phyloP scores from a whole-genome alignment of 2,797 vertebrate species.

The Aselliscus stoliczkanus region DNA sequence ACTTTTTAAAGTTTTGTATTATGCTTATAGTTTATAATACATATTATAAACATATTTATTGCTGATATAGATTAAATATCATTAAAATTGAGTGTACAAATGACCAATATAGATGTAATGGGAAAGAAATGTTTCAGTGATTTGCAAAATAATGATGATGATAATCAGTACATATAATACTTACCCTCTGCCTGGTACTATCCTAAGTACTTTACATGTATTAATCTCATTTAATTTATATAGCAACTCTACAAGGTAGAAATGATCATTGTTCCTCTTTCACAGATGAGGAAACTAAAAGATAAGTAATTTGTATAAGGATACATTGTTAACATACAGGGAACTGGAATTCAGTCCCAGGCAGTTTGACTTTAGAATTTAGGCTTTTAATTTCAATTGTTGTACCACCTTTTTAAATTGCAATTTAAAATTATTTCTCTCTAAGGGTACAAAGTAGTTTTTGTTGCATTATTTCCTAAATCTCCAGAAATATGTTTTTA shows the following conservation, averaged over 20 bases:
- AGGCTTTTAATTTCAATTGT: background rate
- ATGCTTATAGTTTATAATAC: background rate
- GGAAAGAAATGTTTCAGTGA: background rate
- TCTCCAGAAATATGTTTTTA: slow-evolving; percentile 6
- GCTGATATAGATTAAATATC: background rate
- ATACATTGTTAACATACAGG: background rate
- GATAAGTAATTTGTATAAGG: background rate
- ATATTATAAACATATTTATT: background rate
- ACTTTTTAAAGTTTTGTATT: background rate
- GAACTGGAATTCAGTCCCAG: background rate
- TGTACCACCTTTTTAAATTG: background rate
- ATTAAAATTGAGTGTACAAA: slow-evolving; percentile 22
- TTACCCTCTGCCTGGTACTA: background rate
- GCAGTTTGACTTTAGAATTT: background rate
- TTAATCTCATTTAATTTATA: background rate
- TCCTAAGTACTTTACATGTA: background rate
- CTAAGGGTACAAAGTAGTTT: background rate
- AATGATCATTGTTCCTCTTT: background rate
- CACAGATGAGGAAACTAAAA: background rate
- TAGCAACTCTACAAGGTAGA: background rate
- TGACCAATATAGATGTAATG: background rate
- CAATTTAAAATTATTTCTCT: background rate
- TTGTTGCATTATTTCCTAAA: background rate
- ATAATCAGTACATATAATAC: background rate
- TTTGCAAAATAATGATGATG: slow-evolving; percentile 1